Evolutionary conservation across 2,797 vertebrate genomes (phyloP), one percentile per base, ranked within the genome.

Genomic region (Leuciscus waleckii): DNA sequence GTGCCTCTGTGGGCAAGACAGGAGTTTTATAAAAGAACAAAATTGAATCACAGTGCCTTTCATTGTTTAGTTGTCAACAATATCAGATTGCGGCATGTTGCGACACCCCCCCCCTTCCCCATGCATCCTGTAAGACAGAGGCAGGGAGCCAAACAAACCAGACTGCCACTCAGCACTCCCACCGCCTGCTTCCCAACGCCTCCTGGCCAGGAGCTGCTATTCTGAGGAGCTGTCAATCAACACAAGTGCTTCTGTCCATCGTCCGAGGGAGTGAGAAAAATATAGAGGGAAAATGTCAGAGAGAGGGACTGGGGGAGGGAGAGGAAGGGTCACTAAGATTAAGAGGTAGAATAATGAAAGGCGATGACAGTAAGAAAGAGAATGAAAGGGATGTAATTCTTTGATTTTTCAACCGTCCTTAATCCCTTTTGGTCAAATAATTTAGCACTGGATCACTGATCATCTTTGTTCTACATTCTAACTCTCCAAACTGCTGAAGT

Each of bases 191-290:
- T 88, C 75, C 82, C 90, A 94, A 95, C 94, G 93, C 94, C 91
- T 90, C 91, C 77, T 86, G 87, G 90, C 91, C 6, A 89, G 91
- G 92, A 91, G 88, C 86, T 91, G 91, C 91, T 90, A 92, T 90
- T 92, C 93, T 92, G 88, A 92, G 91, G 91, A 86, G 87, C 92
- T 91, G 93, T 92, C 94, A 79, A 29, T 95, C 94, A 95, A 92
- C 90, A 90, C 89, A 87, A 93, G 90, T 90, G 91, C 78, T 89
- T 88, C 90, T 87, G 89, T 90, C 91, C 89, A 67, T 85, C 82
- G 69, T 79, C 82, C 49, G 32, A 77, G 77, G 84, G 90, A 88
- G 89, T 90, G 89, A 83, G 83, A 85, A 89, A 80, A 85, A 83
- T 46, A 89, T 87, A 92, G 90, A 86, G 49, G 75, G 71, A 32